Percentiles rank a stretch among this genome's conserved stretches.
Evolutionary conservation across 1,140 invertebrate species (phyloP).

Genomic region (Plectus sambesii): DNA sequence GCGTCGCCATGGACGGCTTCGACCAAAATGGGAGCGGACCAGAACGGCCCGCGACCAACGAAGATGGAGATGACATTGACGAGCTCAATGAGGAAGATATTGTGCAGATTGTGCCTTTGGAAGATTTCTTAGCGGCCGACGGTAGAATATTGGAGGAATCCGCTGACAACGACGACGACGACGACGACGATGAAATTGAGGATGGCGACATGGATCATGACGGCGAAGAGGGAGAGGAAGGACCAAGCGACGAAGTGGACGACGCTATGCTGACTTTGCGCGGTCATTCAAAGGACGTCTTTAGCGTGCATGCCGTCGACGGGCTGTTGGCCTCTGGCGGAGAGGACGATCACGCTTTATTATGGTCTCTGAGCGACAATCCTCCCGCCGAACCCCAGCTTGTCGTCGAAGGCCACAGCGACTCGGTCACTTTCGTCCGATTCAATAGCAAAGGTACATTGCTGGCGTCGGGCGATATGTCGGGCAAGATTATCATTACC

Average conservation of each 20-base stretch:
- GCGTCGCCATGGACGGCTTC: no score
- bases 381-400: constrained; percentile 13
- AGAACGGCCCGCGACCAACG: no score
- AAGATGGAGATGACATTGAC: no score
- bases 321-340: constrained; percentile 22
- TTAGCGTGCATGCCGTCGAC: constrained; percentile 12
- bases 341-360: constrained; percentile 23
- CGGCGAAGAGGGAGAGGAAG: no score
- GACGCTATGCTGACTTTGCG: no score
- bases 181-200: constrained; percentile 15
- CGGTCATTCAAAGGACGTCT: constrained; percentile 24
- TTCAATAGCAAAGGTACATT: constrained; percentile 22
- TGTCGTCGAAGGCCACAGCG: constrained; percentile 18
- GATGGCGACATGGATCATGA: constrained; percentile 18
- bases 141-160: no score
- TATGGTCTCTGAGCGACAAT: constrained; percentile 19
- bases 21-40: no score
- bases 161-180: not conserved
- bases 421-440: constrained; percentile 20
- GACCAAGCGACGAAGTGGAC: no score
- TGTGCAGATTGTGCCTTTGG: no score
- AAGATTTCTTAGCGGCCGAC: constrained; percentile 8
- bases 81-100: no score
- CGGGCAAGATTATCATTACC: constrained; percentile 26
- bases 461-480: constrained; percentile 27